Evolutionary conservation across 2,797 vertebrate genomes (phyloP), one percentile per base, ranked within the genome.

Genomic region (Gallinago nigripennis): DNA sequence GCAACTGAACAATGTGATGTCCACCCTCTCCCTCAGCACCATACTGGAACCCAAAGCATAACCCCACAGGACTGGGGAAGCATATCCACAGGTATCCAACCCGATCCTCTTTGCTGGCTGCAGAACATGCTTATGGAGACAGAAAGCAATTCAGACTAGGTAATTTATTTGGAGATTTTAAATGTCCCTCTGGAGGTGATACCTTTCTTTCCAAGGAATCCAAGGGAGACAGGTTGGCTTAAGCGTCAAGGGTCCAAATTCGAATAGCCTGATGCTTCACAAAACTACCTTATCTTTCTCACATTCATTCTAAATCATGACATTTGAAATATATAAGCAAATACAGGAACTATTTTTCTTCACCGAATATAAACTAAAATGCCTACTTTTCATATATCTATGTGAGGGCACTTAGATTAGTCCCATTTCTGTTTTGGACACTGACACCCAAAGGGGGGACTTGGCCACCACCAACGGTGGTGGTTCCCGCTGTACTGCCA

Each of bases 121-220:
- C 15, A 43, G 10, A 84, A n/a, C 31, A 50, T 0, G 0, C 30
- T 69, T 79, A 57, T 0, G 1, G 33, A 86, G 56, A 53, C 6
- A 78, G 37, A 68, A 88, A 35, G 16, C 37, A 43, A 28, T 16
- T 30, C 51, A 58, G 58, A 41, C 16, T n/a, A 65, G 33, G 16
- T 14, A 68, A 6, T 51, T 51, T 6, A 56, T 82, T 2, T 28
- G 21, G 50, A 76, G 24, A 76, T 69, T 86, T 1, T 41, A 7
- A 78, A 64, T 2, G 6, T n/a, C 19, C 16, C n/a, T 86, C 61
- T 27, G 18, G 33, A 75, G 28, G 9, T 86, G 69, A 73, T 16
- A 41, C 3, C 6, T 33, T 50, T 69, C 37, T 53, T 64, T 45
- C 28, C 11, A 2, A 56, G 54, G 28, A 70, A n/a, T 56, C 24